A percentile compares a stretch with the other conserved stretches of the same genome.
Evolutionary conservation across 2,888 invertebrate species (phyloP).

Genomic region (Rhingia rostrata): DNA sequence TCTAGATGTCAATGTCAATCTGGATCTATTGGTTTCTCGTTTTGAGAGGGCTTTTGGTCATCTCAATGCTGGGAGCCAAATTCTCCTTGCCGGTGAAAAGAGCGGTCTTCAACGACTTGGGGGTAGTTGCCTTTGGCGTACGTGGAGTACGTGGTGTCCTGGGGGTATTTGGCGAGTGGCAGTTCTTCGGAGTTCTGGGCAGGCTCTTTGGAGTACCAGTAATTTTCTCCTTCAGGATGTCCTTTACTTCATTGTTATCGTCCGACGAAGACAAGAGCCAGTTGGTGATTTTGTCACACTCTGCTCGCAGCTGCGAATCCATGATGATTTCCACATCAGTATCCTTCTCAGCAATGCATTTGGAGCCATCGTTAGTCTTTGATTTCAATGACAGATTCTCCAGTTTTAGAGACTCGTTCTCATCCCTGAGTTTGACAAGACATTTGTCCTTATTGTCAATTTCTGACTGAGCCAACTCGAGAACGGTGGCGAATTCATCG

Average conservation of each 20-base stretch:
- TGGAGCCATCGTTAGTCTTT: slow-evolving; percentile 77
- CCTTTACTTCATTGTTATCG: slow-evolving; percentile 79
- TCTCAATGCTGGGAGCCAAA: slow-evolving; percentile 79
- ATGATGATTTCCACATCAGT: slow-evolving; percentile 80
- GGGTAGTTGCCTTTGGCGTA: slow-evolving; percentile 71
- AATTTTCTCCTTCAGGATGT: slow-evolving; percentile 76
- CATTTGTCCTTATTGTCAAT: slow-evolving; percentile 82
- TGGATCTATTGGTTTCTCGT: slow-evolving; percentile 78
- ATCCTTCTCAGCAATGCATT: slow-evolving; percentile 77
- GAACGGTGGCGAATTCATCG: slow-evolving; percentile 82
- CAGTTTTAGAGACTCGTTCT: slow-evolving; percentile 81
- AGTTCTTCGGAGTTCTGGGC: slow-evolving; percentile 76
- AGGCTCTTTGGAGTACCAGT: slow-evolving; percentile 54
- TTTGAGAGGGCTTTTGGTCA: slow-evolving; percentile 80
- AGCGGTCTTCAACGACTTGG: slow-evolving; percentile 81
- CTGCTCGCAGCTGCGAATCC: slow-evolving; percentile 80
- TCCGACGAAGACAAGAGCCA: slow-evolving; percentile 79
- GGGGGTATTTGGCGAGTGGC: slow-evolving; percentile 70
- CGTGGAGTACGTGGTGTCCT: slow-evolving; percentile 76
- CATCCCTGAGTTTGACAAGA: slow-evolving; percentile 80
- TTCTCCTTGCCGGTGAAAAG: slow-evolving; percentile 82
- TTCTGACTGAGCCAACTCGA: slow-evolving; percentile 82
- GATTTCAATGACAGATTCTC: slow-evolving; percentile 82
- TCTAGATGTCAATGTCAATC: neutral
- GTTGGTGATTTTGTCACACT: slow-evolving; percentile 81